Conservation (phyloP, 2,888 invertebrate genomes). For the Phragmatobia fuliginosa region DNA sequence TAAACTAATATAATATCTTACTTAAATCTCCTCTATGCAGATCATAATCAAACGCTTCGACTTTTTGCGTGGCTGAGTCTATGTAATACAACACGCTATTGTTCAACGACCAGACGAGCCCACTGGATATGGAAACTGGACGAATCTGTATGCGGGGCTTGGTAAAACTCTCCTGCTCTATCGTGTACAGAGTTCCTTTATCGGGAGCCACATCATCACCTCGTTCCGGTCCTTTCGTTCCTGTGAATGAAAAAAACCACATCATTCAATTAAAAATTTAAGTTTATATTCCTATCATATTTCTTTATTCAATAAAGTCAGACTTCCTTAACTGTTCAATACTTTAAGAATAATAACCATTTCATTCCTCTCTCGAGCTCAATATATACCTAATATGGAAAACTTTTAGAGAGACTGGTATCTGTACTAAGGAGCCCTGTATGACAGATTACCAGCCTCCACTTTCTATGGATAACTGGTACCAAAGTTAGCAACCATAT, state of each 20-base stretch:
- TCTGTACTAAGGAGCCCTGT: too few relatives aligned
- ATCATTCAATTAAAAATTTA: too few relatives aligned
- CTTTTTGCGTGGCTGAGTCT: conserved; percentile 88
- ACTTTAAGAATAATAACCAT: too few relatives aligned
- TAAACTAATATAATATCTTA: conserved; percentile 47
- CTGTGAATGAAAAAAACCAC: conserved; percentile 58
- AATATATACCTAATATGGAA: too few relatives aligned
- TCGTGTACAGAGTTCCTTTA: conserved; percentile 85
- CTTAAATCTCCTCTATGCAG: conserved; percentile 64
- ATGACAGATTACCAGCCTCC: too few relatives aligned
- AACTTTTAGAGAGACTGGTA: too few relatives aligned
- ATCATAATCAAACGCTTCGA: conserved; percentile 90
- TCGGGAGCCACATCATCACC: conserved; percentile 80
- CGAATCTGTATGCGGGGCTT: conserved; percentile 61
- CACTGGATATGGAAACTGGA: conserved; percentile 90
- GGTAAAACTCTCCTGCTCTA: conserved; percentile 67
- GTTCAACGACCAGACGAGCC: conserved; percentile 90
- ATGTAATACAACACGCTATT: conserved; percentile 90
- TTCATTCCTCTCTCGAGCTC: too few relatives aligned
- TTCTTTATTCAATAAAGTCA: neutral
- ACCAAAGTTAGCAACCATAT: too few relatives aligned
- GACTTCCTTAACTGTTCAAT: neutral
- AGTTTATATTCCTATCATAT: too few relatives aligned
- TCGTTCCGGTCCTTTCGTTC: conserved; percentile 88
- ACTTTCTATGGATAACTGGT: too few relatives aligned